These are phyloP conservation scores for Odontamblyopus lacepedii DNA, from an alignment of 2,797 vertebrate genomes.

Conservation along the genomic window DNA sequence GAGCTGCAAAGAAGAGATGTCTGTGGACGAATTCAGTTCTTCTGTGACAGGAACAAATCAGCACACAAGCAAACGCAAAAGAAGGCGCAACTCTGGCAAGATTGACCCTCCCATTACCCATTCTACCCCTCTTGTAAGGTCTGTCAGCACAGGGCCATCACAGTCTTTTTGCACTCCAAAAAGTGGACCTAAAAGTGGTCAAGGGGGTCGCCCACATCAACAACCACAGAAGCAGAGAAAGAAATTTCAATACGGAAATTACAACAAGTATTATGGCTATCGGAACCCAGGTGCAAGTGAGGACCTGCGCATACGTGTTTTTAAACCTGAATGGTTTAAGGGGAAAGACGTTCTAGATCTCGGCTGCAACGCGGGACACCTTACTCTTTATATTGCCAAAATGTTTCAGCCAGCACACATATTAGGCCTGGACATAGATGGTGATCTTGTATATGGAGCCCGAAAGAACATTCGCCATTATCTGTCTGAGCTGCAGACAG, in stretches of 20 bases:
- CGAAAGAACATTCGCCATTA: constrained; percentile 93
- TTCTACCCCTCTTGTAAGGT: constrained; percentile 51
- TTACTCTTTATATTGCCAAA: constrained; percentile 90
- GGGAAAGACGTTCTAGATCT: constrained; percentile 89
- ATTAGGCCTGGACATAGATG: constrained; percentile 89
- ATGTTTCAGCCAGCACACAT: constrained; percentile 82
- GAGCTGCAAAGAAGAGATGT: constrained; percentile 75
- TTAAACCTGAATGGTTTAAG: constrained; percentile 87
- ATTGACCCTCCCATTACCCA: constrained; percentile 64
- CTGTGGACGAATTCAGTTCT: constrained; percentile 50
- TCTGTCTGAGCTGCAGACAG: constrained; percentile 82
- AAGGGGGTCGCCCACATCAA: constrained; percentile 59
- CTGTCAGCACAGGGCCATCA: constrained; percentile 19
- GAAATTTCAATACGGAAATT: constrained; percentile 94
- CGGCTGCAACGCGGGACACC: constrained; percentile 91
- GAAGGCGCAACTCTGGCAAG: constrained; percentile 81
- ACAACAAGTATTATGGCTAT: constrained; percentile 94
- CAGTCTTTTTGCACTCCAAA: constrained; percentile 67
- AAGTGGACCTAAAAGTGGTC: constrained; percentile 48
- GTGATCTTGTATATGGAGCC: constrained; percentile 82
- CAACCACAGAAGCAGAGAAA: constrained; percentile 59
- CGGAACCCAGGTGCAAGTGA: constrained; percentile 86
- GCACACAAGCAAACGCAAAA: constrained; percentile 74
- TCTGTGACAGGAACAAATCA: constrained; percentile 42
- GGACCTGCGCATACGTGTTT: constrained; percentile 79